These are phyloP conservation scores for Montipora capricornis DNA, from an alignment of 64 coral and sea anemone species.

Conservation along the genomic window DNA sequence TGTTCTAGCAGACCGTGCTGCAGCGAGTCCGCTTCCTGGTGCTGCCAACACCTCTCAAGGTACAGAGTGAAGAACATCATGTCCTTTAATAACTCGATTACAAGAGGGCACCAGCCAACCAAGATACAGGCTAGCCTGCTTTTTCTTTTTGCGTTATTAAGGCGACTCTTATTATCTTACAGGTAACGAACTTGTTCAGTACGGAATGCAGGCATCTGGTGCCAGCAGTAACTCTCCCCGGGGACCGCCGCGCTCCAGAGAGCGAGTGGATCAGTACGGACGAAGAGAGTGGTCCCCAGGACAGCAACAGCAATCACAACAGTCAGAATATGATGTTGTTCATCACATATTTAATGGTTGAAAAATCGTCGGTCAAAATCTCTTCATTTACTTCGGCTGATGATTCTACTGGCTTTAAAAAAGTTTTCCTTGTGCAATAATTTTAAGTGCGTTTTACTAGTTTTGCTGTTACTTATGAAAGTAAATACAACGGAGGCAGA, in stretches of 20 bases:
- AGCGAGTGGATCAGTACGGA: slow-evolving; percentile 10
- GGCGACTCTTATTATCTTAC: not conserved
- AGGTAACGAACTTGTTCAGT: slow-evolving; percentile 72
- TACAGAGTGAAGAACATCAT: not conserved
- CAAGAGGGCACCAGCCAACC: too few species aligned
- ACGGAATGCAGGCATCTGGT: slow-evolving; percentile 44
- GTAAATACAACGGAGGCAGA: too few species aligned
- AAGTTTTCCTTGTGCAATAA: not conserved
- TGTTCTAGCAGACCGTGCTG: slow-evolving; percentile 85
- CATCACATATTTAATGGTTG: slow-evolving; percentile 70
- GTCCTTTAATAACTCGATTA: not conserved
- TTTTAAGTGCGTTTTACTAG: not conserved
- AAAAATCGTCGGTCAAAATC: not conserved
- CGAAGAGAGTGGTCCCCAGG: slow-evolving; percentile 60
- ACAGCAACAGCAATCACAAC: slow-evolving; percentile 45
- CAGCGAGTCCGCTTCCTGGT: slow-evolving; percentile 38
- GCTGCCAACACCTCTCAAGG: slow-evolving; percentile 11
- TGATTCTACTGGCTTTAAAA: not conserved
- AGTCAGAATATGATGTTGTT: slow-evolving; percentile 39
- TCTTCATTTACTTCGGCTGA: not conserved
- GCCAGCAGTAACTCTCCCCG: not conserved
- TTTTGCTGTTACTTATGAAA: not conserved
- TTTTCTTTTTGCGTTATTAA: not conserved
- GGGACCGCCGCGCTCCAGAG: slow-evolving; percentile 11
- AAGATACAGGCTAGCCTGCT: not conserved